These are phyloP conservation scores for Isichthys henryi DNA, from an alignment of 2,113 vertebrate species.

Conservation along the genomic window DNA sequence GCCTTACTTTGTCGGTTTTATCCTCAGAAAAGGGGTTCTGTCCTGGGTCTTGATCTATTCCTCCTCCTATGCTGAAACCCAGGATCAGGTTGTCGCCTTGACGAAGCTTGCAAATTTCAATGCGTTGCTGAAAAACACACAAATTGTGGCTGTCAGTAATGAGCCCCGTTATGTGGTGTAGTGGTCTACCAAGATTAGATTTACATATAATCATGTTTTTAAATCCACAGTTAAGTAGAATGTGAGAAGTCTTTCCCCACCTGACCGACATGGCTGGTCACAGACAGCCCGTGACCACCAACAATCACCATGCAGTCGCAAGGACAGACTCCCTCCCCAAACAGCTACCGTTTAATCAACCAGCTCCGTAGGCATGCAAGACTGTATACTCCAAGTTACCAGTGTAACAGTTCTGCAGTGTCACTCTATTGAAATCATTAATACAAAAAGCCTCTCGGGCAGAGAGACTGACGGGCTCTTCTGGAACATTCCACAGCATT, in stretches of 20 bases:
- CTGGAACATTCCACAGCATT: not conserved
- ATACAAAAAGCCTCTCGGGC: constrained; percentile 24
- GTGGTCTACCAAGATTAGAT: not conserved
- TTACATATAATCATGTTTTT: not conserved
- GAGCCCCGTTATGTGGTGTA: not conserved
- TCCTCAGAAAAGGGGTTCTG: constrained; percentile 96
- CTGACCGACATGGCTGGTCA: not conserved
- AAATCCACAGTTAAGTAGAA: not conserved
- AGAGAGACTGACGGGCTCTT: constrained; percentile 24
- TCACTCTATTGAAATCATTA: constrained; percentile 6
- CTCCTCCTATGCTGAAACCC: constrained; percentile 96
- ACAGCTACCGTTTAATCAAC: not conserved
- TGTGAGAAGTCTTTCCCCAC: not conserved
- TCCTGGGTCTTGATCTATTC: constrained; percentile 90
- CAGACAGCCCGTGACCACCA: not conserved
- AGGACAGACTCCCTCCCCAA: not conserved
- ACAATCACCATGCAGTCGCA: not conserved
- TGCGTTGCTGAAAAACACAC: constrained; percentile 70
- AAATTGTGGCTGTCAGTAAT: not conserved
- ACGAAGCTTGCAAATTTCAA: constrained; percentile 86
- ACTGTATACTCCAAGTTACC: not conserved
- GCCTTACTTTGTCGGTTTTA: constrained; percentile 84
- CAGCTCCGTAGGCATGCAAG: not conserved
- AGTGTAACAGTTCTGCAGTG: constrained; percentile 18
- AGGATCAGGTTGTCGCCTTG: constrained; percentile 83